These are phyloP conservation scores for Cyprinodon brontotheroides DNA, from an alignment of 2,113 vertebrate species.

Conservation along the genomic window DNA sequence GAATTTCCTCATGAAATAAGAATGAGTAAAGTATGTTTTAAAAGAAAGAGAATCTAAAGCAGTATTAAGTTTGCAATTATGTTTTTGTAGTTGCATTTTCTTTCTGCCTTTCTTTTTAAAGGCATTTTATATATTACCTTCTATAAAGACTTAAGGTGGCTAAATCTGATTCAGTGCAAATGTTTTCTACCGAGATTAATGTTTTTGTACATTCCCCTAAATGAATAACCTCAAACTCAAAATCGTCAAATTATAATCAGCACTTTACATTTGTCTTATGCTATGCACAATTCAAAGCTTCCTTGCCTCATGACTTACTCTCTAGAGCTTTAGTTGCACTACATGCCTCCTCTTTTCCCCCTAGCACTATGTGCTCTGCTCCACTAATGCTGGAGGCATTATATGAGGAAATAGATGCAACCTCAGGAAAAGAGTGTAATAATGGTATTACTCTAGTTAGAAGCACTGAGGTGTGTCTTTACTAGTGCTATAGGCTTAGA, in stretches of 20 bases:
- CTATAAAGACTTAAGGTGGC: neutral
- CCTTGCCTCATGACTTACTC: neutral
- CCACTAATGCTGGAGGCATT: neutral
- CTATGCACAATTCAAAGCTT: neutral
- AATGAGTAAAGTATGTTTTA: no score
- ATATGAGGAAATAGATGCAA: slow-evolving; percentile 7
- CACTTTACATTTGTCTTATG: neutral
- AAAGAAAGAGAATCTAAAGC: no score
- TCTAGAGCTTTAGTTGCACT: neutral
- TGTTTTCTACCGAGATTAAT: neutral
- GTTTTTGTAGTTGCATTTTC: no score
- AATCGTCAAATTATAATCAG: neutral
- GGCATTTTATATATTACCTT: neutral
- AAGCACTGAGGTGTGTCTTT: neutral
- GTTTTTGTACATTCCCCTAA: neutral
- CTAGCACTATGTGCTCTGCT: neutral
- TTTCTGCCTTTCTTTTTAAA: no score
- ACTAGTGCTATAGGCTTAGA: neutral
- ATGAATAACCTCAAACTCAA: neutral
- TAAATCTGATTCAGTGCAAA: neutral
- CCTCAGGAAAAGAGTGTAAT: neutral
- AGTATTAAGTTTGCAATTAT: no score
- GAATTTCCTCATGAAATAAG: no score
- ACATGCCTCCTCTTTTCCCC: neutral
- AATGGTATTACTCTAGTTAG: neutral